Evolutionary conservation across 2,113 vertebrate genomes (phyloP), one percentile per base, ranked within the genome.

Genomic region (Ivindomyrus marchei): DNA sequence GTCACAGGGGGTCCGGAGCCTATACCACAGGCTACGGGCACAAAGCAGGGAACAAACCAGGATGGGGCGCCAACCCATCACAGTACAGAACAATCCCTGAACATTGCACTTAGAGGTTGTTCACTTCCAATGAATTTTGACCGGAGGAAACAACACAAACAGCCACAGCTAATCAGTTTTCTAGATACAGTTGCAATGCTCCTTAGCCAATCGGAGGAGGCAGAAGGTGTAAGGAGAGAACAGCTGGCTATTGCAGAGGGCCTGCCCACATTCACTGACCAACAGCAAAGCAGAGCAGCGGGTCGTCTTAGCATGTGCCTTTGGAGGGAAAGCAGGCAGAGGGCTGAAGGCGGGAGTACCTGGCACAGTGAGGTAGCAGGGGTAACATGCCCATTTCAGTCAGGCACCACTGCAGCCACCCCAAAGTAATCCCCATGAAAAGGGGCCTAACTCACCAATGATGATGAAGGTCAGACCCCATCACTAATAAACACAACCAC

Each of bases 401-500:
- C 77, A 83, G 77, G 42, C 39, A 83, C 39, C 39, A 11, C 9
- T 13, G 10, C 62, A 70, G 62, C 62, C 62, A 70, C 62, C n/a
- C n/a, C 62, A 31, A 70, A 11, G 27, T 13, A 27, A 66, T 27
- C n/a, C 24, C 62, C n/a, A 66, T 11, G 62, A 3, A 70, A 70
- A 31, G n/a, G 9, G 62, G 27, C 62, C n/a, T 13, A 70, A 70
- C 27, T 70, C 62, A 70, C 9, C 27, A 4, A 27, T n/a, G 56
- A 56, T 21, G 53, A 58, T 58, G 56, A 6, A 58, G 62, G 42
- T n/a, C 19, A 87, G 80, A 56, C 21, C 21, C 27, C 88, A 45
- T 39, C 70, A 90, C 87, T 50, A 90, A 89, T 0, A 21, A 91
- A 91, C 93, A 93, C 91, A 42, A 95, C 93, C 93, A 94, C 83